Base-by-base conservation (phyloP, 2,888 invertebrate species). In the Nymphalis polychloros region DNA sequence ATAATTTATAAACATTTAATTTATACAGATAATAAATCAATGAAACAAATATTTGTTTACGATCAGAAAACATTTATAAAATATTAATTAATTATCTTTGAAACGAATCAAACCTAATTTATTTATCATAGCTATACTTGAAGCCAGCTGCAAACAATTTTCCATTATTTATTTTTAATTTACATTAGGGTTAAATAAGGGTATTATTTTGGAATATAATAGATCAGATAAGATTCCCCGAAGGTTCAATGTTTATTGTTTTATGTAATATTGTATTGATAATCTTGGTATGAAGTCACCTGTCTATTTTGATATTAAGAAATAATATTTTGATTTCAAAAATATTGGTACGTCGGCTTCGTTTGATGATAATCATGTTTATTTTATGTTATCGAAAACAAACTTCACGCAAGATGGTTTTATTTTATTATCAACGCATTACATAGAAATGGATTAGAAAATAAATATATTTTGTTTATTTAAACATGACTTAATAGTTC, bases 221-320 rank as follows among this genome's bases (percentile, higher is more conserved):
- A 73, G 78, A 71, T 72, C 52, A 71, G 78, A 79, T 78, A 77
- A 72, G 75, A 75, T 67, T 65, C 75, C 75, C 76, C 72, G 59
- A 52, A 64, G 60, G 65, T 63, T 68, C 73, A 75, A 73, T 73
- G 74, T 62, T 65, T 71, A 76, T 77, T 76, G 77, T 77, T 76
- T 74, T 73, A 69, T 16, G 17, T 70, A 74, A 77, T 69, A 64
- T 66, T 72, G 69, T 71, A 69, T 69, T 71, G 67, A 57, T 68
- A 52, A 74, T 75, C 78, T 77, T 73, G 70, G 70, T 63, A 71
- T 78, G 77, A 41, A 77, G 70, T 77, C 78, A 77, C 78, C 76
- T 76, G 74, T 73, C 66, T 72, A 75, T 48, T 59, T 60, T 61
- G 63, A 61, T 41, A 65, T 65, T 41, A 27, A 46, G 35, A 8